Percentiles rank a stretch among this genome's conserved stretches.
These are phyloP conservation scores for Chalcis sispes DNA, from an alignment of 2,888 invertebrate species.

Conservation along the genomic window DNA sequence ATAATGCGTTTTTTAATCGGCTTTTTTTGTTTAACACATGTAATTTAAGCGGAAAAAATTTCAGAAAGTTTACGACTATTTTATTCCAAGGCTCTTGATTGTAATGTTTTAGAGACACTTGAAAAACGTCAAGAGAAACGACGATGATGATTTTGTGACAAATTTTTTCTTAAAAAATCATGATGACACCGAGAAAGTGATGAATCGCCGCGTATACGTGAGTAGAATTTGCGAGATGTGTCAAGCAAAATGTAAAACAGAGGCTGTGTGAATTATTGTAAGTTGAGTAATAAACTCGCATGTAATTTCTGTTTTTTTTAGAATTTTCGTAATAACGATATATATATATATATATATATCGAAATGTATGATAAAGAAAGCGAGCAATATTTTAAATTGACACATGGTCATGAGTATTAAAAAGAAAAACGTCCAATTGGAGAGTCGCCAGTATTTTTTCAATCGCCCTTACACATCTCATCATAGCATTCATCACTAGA, in stretches of 20 bases:
- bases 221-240: not conserved
- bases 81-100: constrained; percentile 1
- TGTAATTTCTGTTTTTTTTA: no score
- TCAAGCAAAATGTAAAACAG: no score
- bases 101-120: not conserved
- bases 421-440: constrained; percentile 7
- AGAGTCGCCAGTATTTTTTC: constrained; percentile 11
- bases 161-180: not conserved
- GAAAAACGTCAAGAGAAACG: no score
- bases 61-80: constrained; percentile 9
- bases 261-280: no score
- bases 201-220: not conserved
- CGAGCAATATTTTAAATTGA: no score
- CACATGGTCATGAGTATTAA: not conserved
- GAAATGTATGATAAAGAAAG: no score
- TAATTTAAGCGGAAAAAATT: no score
- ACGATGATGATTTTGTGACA: not conserved
- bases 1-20: no score
- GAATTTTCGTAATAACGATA: no score
- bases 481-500: not conserved
- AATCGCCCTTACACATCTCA: not conserved
- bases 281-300: not conserved
- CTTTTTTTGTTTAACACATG: no score
- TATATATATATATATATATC: no score
- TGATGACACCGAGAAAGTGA: constrained; percentile 20